phyloP scores from a whole-genome alignment of 2,113 vertebrate species.

The Sterrhoptilus dennistouni region DNA sequence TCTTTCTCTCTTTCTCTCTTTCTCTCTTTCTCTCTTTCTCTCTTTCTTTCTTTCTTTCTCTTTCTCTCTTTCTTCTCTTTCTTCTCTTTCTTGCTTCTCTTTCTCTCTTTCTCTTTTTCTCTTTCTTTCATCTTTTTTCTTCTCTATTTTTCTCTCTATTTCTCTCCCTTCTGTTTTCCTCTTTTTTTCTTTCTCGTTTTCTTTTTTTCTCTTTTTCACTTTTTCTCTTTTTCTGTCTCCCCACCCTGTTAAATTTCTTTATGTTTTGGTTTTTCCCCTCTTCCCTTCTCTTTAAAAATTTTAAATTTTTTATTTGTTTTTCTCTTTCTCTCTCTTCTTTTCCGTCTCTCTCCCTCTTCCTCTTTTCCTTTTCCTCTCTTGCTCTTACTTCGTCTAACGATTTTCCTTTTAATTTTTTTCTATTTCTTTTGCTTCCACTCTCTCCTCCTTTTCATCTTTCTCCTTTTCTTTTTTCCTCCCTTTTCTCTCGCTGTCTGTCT shows the following conservation, averaged over 20 bases:
- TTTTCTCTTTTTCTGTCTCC: neutral
- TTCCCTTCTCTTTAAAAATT: neutral
- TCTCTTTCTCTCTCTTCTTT: too few relatives aligned
- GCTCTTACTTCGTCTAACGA: accelerated
- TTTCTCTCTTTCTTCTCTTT: too few relatives aligned
- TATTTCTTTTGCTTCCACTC: neutral
- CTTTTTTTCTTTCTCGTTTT: too few relatives aligned
- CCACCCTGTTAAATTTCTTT: neutral
- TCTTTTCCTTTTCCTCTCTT: neutral
- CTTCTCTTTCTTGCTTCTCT: too few relatives aligned
- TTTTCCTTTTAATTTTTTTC: neutral
- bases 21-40: accelerated
- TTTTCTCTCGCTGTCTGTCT: neutral
- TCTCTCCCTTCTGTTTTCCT: too few relatives aligned
- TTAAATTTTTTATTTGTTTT: neutral
- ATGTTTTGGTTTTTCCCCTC: neutral
- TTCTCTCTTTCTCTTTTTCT: too few relatives aligned
- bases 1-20: neutral
- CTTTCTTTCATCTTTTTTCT: too few relatives aligned
- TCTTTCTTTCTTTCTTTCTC: accelerated
- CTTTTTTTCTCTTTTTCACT: neutral
- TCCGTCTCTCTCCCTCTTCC: neutral
- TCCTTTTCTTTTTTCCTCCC: neutral
- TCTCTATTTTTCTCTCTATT: too few relatives aligned
- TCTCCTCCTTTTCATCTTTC: neutral